Evolutionary conservation across 2,113 vertebrate species (phyloP), one percentile per base, ranked within the genome.

Genomic region (Todiramphus saurophagus): DNA sequence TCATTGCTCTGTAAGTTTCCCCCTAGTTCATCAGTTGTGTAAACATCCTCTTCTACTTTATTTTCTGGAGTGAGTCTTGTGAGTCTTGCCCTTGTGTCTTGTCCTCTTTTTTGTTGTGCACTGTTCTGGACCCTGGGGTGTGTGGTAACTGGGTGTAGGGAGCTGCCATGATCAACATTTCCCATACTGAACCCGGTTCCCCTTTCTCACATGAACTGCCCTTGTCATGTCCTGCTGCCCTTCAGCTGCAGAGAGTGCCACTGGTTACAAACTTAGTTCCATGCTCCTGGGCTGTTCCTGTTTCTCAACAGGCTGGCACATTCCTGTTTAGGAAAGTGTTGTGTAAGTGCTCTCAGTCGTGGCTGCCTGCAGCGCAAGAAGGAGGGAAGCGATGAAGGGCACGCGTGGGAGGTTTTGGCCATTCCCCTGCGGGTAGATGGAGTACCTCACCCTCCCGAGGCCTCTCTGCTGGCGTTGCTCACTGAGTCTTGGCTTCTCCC

Each of bases 121-220:
- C 14, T 66, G 70, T 64, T 72, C 35, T n/a, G 62, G 27, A 15
- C 31, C 7, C 48, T 28, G 28, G 33, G 44, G 7, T 50, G 4
- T 76, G 5, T 48, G 56, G 41, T 56, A 78, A 28, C 39, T 41
- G 44, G 9, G 11, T 63, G 20, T n/a, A 85, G 43, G n/a, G 59
- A 72, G 16, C 63, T 87, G 67, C 18, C 19, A 11, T 33, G 21
- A 33, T 16, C 5, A 58, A 1, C 13, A 27, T 68, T 64, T 86
- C n/a, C 55, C 13, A 0, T n/a, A 7, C 55, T 31, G 50, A 53
- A 55, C 17, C n/a, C 20, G 18, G 2, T 41, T 89, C 11, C 17
- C 13, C 59, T 70, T 80, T 44, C 33, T 77, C 24, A 3, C 37
- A 6, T 1, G 3, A 63, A 33, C 35, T 1, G 0, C 30, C 13